These are phyloP conservation scores for Paracanthobrama guichenoti DNA, from an alignment of 2,113 vertebrate genomes.

Conservation along the genomic window DNA sequence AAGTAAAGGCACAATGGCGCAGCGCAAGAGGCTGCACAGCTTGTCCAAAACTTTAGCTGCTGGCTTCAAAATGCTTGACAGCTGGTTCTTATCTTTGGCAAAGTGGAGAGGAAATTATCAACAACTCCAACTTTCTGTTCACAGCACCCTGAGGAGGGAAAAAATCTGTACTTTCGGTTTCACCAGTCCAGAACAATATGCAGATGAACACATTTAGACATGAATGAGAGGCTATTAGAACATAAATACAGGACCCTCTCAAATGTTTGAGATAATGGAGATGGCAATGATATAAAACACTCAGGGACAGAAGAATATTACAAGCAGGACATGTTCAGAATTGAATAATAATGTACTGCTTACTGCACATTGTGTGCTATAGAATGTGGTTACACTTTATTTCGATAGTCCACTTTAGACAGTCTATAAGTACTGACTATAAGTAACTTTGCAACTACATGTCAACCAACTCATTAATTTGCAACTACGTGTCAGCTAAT, in stretches of 20 bases:
- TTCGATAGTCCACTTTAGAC: too few species aligned
- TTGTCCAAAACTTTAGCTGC: slow-evolving; percentile 12
- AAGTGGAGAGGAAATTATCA: slow-evolving; percentile 18
- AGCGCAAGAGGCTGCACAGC: slow-evolving; percentile 31
- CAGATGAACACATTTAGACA: slow-evolving; percentile 7
- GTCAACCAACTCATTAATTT: too few species aligned
- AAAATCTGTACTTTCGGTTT: neutral
- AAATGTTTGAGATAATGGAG: neutral
- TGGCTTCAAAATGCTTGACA: slow-evolving; percentile 44
- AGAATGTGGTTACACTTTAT: neutral
- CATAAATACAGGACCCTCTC: neutral
- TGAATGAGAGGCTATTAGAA: neutral
- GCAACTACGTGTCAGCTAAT: too few species aligned
- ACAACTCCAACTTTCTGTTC: slow-evolving; percentile 31
- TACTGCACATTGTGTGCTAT: neutral
- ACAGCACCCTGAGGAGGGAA: neutral
- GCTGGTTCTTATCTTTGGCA: slow-evolving; percentile 31
- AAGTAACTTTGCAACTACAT: too few species aligned
- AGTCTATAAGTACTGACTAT: too few species aligned
- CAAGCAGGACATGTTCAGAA: neutral
- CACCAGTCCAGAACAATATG: slow-evolving; percentile 7
- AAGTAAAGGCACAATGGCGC: slow-evolving; percentile 1
- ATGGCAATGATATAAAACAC: neutral
- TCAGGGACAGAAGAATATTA: neutral
- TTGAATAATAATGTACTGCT: neutral